phyloP scores from a whole-genome alignment of 1,140 invertebrate genomes.

The Musca vetustissima region DNA sequence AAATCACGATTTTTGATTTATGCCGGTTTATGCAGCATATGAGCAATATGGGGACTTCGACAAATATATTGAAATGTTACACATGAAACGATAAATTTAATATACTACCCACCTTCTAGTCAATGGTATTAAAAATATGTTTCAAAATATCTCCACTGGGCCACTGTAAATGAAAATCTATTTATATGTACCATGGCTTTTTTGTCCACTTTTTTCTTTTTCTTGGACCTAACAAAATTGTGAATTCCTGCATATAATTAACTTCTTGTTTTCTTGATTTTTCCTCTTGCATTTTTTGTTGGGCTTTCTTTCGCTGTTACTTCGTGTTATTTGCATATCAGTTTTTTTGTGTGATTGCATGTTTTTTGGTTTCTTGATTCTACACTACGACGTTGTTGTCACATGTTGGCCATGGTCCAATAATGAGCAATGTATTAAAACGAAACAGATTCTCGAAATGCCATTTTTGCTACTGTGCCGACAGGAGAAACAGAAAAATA shows the following conservation, averaged over 20 bases:
- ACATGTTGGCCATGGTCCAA: constrained; percentile 17
- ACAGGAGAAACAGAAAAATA: no score
- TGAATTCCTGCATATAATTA: constrained; percentile 4
- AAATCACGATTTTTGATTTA: no score
- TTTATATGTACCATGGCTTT: background rate
- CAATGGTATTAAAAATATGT: no score
- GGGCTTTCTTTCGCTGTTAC: no score
- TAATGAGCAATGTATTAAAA: constrained; percentile 7
- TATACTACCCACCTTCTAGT: no score
- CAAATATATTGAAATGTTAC: no score
- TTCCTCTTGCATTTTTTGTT: no score
- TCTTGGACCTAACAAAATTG: background rate
- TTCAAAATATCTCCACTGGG: background rate
- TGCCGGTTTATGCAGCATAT: no score
- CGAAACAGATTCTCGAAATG: constrained; percentile 15
- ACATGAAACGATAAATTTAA: no score
- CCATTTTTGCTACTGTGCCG: background rate
- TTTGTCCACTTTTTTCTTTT: background rate
- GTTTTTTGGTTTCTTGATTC: background rate
- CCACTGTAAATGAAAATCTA: no score
- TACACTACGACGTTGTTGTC: background rate
- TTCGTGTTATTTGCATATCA: no score
- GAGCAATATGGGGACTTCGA: no score
- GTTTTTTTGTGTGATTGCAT: background rate
- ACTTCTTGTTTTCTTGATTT: background rate